Evolutionary conservation across 2,888 invertebrate species (phyloP).

Genomic region (Amorpha juglandis): DNA sequence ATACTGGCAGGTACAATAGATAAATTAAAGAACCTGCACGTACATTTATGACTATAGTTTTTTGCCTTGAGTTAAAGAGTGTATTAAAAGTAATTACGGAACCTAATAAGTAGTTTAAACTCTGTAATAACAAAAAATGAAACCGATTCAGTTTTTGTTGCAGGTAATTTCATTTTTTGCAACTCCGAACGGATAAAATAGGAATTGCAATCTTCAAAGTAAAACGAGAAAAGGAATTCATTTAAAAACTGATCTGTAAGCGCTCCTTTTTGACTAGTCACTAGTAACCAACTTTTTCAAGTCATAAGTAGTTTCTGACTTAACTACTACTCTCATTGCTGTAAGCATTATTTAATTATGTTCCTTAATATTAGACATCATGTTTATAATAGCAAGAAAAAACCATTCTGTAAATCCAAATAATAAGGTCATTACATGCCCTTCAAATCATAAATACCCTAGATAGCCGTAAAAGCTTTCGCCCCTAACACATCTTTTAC

Average conservation of each 20-base stretch:
- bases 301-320: too few species aligned
- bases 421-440: too few species aligned
- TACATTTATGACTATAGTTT: not conserved
- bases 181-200: not conserved
- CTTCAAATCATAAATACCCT: too few species aligned
- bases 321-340: too few species aligned
- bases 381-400: too few species aligned
- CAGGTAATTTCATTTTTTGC: not conserved
- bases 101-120: not conserved
- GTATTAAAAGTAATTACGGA: conserved; percentile 1
- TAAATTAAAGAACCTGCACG: not conserved
- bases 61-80: not conserved
- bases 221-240: not conserved
- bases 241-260: not conserved
- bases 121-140: not conserved
- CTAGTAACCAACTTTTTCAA: too few species aligned
- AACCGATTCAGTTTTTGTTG: not conserved
- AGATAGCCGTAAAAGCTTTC: too few species aligned
- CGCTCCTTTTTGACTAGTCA: not conserved
- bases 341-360: too few species aligned
- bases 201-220: not conserved
- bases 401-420: too few species aligned
- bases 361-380: too few species aligned
- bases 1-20: too few species aligned
- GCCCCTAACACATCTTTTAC: too few species aligned